A percentile compares a stretch with the other conserved stretches of the same genome.
These are phyloP conservation scores for Amblyteles armatorius DNA, from an alignment of 2,888 invertebrate genomes.

Conservation along the genomic window DNA sequence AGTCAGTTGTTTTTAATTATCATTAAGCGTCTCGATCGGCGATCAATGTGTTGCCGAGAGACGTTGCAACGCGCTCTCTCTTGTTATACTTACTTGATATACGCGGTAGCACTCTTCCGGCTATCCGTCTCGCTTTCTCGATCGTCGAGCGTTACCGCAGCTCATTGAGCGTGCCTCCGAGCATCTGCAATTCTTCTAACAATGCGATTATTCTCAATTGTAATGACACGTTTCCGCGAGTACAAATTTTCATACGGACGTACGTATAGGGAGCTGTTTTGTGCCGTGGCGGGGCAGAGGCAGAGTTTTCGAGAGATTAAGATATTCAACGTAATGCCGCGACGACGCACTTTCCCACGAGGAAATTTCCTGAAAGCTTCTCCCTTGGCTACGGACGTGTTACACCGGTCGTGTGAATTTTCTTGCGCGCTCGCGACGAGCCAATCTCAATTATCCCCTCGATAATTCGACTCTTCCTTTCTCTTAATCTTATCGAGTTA, in stretches of 20 bases:
- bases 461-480: constrained; percentile 4
- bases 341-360: constrained; percentile 55
- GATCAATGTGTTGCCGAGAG: constrained; percentile 1
- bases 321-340: constrained; percentile 25
- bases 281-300: not conserved
- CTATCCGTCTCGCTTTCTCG: constrained; percentile 53
- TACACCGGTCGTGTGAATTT: constrained; percentile 41
- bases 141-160: constrained; percentile 42
- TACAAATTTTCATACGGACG: constrained; percentile 13
- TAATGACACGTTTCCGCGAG: constrained; percentile 23
- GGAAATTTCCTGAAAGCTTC: constrained; percentile 35
- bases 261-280: not conserved
- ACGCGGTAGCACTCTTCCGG: constrained; percentile 30
- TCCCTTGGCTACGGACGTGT: not conserved
- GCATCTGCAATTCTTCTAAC: constrained; percentile 35
- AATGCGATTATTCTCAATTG: constrained; percentile 27
- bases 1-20: not conserved
- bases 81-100: not conserved
- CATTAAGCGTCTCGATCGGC: not conserved
- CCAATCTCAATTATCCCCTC: constrained; percentile 33
- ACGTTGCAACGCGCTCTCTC: constrained; percentile 27
- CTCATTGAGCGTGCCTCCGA: constrained; percentile 13
- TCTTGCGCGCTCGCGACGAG: constrained; percentile 27
- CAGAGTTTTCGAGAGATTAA: constrained; percentile 25
- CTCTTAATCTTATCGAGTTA: not conserved